Percentiles rank a stretch among this genome's conserved stretches.
Conservation (phyloP, 2,797 vertebrate species). For the Oreonectes daqikongensis region DNA sequence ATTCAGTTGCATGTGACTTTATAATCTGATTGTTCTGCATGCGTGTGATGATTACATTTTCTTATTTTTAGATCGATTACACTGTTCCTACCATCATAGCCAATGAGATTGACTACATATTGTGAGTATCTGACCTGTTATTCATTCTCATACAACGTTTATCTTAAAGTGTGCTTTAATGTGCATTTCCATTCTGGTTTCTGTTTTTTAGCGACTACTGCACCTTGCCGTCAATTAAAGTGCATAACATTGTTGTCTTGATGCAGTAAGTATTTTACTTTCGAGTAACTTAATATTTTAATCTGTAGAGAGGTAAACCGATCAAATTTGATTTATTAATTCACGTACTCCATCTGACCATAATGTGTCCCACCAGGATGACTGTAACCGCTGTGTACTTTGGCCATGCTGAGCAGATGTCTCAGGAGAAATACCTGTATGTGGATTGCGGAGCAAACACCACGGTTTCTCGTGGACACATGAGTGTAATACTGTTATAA, state of each 20-base stretch:
- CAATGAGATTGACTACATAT: conserved; percentile 96
- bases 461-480: conserved; percentile 63
- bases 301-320: not conserved
- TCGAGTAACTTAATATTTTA: not conserved
- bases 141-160: not conserved
- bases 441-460: conserved; percentile 96
- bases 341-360: conserved; percentile 4
- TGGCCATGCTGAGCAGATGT: conserved; percentile 92
- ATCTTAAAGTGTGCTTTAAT: not conserved
- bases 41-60: not conserved
- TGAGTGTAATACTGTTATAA: conserved; percentile 37
- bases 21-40: not conserved
- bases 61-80: conserved; percentile 86
- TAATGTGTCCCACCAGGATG: conserved; percentile 75
- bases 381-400: conserved; percentile 93
- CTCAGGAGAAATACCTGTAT: conserved; percentile 94
- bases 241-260: conserved; percentile 97
- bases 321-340: not conserved
- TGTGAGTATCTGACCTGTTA: conserved; percentile 79
- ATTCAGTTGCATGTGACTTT: not conserved
- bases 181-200: conserved; percentile 1
- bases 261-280: conserved; percentile 90
- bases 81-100: conserved; percentile 89
- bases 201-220: conserved; percentile 87
- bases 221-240: conserved; percentile 89